A percentile compares a stretch with the other conserved stretches of the same genome.
Conservation (phyloP, 2,797 vertebrate species). For the Mycteria americana region DNA sequence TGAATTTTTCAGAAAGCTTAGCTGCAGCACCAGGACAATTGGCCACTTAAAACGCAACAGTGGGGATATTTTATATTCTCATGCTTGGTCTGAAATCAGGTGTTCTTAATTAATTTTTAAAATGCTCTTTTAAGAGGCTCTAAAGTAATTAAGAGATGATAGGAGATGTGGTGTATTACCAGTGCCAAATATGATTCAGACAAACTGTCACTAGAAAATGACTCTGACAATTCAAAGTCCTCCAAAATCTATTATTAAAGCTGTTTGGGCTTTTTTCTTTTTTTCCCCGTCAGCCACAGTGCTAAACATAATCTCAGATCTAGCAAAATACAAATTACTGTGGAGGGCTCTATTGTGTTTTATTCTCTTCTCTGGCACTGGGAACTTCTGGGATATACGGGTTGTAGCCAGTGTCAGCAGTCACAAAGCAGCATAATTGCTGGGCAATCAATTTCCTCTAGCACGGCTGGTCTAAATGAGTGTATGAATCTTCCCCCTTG, state of each 20-base stretch:
- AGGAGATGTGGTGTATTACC: conserved; percentile 28
- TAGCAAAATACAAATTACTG: background rate
- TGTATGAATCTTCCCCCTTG: background rate
- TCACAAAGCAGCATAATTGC: background rate
- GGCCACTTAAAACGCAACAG: background rate
- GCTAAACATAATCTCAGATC: background rate
- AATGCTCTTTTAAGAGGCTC: conserved; percentile 24
- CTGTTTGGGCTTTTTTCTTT: background rate
- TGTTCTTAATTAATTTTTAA: conserved; percentile 25
- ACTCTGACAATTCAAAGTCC: background rate
- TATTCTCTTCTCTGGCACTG: background rate
- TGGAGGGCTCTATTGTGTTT: background rate
- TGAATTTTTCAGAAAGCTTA: background rate
- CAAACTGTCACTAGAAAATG: conserved; percentile 18
- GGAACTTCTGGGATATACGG: background rate
- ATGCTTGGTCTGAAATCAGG: conserved; percentile 1
- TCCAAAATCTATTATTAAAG: conserved; percentile 36
- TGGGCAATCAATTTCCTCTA: background rate
- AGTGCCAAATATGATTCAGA: conserved; percentile 41
- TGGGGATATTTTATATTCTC: background rate
- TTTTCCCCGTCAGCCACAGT: background rate
- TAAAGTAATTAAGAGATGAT: conserved; percentile 35
- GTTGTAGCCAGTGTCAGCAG: background rate
- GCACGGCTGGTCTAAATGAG: background rate
- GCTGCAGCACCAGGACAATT: background rate